These are phyloP conservation scores for Zeus faber DNA, from an alignment of 2,113 vertebrate genomes.

Conservation along the genomic window DNA sequence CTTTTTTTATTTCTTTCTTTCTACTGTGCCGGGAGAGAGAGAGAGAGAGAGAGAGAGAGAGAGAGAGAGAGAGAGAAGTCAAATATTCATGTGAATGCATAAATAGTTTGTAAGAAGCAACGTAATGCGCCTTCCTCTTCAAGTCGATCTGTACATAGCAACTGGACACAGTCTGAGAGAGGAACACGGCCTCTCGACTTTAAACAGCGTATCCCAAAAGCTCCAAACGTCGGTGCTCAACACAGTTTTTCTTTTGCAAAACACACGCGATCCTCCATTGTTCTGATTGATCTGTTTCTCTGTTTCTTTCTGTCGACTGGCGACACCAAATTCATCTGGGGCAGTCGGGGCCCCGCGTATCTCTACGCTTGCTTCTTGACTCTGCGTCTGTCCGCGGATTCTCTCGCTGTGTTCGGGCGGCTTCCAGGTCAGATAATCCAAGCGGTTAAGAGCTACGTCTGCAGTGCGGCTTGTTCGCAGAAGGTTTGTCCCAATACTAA, in stretches of 20 bases:
- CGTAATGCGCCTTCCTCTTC: constrained; percentile 43
- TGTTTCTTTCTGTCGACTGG: constrained; percentile 14
- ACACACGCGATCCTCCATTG: constrained; percentile 10
- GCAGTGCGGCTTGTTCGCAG: constrained; percentile 33
- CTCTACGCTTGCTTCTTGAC: constrained; percentile 14
- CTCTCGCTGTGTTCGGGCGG: constrained; percentile 18
- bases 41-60: constrained; percentile 60
- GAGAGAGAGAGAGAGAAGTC: constrained; percentile 59
- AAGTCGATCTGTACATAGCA: constrained; percentile 55
- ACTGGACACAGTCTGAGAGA: constrained; percentile 39
- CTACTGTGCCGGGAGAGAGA: constrained; percentile 66
- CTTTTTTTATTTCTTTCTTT: constrained; percentile 50
- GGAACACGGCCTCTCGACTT: constrained; percentile 23
- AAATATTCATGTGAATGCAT: constrained; percentile 61
- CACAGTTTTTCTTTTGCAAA: constrained; percentile 20
- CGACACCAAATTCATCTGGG: constrained; percentile 37
- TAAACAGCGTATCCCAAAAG: constrained; percentile 31
- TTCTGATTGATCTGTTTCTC: constrained; percentile 14
- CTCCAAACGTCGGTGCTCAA: constrained; percentile 40
- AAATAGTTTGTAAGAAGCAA: constrained; percentile 74
- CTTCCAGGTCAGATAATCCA: constrained; percentile 26
- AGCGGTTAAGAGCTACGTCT: constrained; percentile 19
- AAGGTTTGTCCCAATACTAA: constrained; percentile 37
- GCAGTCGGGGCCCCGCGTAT: constrained; percentile 12
- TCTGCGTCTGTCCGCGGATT: constrained; percentile 20